Conservation (phyloP, 2,113 vertebrate species). For the Microtus richardsoni region DNA sequence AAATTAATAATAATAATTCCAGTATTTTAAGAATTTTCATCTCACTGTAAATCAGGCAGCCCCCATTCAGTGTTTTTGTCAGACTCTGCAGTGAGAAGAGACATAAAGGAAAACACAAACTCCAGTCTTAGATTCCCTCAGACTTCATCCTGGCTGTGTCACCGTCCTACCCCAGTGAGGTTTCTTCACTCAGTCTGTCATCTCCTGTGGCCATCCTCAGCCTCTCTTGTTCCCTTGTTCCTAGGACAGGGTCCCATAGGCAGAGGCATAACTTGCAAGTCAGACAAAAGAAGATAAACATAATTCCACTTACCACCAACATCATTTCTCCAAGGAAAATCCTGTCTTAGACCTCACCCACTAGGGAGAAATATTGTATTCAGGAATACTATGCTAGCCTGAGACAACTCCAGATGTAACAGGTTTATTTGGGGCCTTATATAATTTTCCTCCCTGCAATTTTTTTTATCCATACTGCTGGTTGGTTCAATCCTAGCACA, state of each 20-base stretch:
- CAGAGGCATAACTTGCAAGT: neutral
- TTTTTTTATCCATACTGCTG: neutral
- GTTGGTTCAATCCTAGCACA: neutral
- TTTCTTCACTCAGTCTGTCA: neutral
- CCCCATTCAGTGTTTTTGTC: neutral
- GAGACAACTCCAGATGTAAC: neutral
- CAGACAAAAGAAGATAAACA: neutral
- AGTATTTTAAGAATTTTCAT: neutral
- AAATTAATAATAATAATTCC: neutral
- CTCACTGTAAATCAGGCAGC: neutral
- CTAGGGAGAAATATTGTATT: constrained; percentile 33
- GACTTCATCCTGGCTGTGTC: neutral
- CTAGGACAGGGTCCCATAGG: neutral
- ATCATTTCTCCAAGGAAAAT: neutral
- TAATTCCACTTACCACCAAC: neutral
- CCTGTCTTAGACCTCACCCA: neutral
- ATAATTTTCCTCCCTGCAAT: neutral
- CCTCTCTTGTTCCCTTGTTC: neutral
- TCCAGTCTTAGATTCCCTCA: neutral
- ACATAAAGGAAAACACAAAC: neutral
- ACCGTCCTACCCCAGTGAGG: neutral
- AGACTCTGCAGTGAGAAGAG: neutral
- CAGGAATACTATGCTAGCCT: neutral
- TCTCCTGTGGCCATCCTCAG: neutral
- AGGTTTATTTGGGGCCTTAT: neutral